Evolutionary conservation across 2,797 vertebrate genomes (phyloP).

Genomic region (Staurois parvus): DNA sequence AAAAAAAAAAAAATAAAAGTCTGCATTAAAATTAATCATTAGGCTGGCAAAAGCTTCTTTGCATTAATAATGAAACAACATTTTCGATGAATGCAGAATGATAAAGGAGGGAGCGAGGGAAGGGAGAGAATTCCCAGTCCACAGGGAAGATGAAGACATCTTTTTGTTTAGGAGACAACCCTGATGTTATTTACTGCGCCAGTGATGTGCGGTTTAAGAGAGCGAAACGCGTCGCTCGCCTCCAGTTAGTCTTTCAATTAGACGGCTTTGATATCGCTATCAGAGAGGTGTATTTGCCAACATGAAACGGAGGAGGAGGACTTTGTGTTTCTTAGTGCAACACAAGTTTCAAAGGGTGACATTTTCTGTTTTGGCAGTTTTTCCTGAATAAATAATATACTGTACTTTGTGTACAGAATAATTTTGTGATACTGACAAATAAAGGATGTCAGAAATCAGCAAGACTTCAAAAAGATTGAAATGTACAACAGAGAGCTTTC

Average conservation of each 20-base stretch:
- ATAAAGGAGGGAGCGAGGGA: slow-evolving; percentile 40
- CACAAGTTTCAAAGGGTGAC: not conserved
- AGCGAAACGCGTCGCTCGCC: slow-evolving; percentile 13
- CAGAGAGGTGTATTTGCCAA: not conserved
- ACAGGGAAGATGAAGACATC: slow-evolving; percentile 63
- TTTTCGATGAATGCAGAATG: slow-evolving; percentile 65
- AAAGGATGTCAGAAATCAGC: not conserved
- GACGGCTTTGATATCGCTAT: not conserved
- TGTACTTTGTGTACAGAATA: not conserved
- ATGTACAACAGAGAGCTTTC: not conserved
- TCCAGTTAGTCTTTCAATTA: slow-evolving; percentile 37
- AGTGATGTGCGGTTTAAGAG: not conserved
- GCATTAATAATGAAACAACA: slow-evolving; percentile 74
- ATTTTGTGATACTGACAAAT: not conserved
- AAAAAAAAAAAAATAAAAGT: slow-evolving; percentile 69
- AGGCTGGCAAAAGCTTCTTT: slow-evolving; percentile 70
- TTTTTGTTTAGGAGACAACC: slow-evolving; percentile 55
- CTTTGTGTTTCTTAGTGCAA: slow-evolving; percentile 1
- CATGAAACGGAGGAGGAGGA: not conserved
- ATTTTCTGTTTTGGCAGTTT: not conserved
- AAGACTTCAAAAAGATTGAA: not conserved
- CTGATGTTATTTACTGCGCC: slow-evolving; percentile 64
- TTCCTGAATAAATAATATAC: not conserved
- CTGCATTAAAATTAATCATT: slow-evolving; percentile 75
- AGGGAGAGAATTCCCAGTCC: slow-evolving; percentile 63